Percentiles rank a stretch among this genome's conserved stretches.
These are phyloP conservation scores for Zaprionus ghesquierei DNA, from an alignment of 1,140 invertebrate species.

Conservation along the genomic window DNA sequence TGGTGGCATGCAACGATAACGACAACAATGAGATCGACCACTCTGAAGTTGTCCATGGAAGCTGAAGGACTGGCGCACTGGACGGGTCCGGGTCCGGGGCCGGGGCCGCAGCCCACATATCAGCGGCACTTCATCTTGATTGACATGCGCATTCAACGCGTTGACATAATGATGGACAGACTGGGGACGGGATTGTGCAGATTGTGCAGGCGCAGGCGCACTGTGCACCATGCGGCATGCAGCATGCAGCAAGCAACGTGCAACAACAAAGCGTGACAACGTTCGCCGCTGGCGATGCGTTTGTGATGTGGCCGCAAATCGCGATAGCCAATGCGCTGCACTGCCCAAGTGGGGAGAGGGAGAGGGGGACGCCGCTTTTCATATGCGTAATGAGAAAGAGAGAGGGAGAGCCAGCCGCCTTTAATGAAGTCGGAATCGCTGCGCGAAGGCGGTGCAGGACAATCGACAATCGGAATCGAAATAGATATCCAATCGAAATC, in stretches of 20 bases:
- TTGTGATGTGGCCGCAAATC: constrained; percentile 50
- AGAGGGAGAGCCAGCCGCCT: too few species aligned
- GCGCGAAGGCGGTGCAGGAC: neutral
- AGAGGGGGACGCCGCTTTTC: constrained; percentile 6
- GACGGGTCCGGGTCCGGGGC: neutral
- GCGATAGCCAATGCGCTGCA: neutral
- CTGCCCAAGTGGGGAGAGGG: neutral
- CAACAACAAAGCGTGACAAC: constrained; percentile 46
- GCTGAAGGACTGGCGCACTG: neutral
- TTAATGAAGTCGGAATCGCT: constrained; percentile 36
- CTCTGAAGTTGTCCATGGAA: neutral
- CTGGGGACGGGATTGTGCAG: constrained; percentile 28
- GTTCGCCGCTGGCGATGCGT: constrained; percentile 42
- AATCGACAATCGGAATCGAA: constrained; percentile 13
- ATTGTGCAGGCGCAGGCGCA: constrained; percentile 36
- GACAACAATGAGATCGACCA: constrained; percentile 11
- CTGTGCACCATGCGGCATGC: constrained; percentile 10
- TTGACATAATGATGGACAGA: constrained; percentile 82
- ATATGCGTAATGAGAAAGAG: constrained; percentile 76
- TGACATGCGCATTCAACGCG: constrained; percentile 82
- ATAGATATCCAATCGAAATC: neutral
- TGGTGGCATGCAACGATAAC: neutral
- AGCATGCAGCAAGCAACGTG: constrained; percentile 12
- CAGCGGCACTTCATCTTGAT: constrained; percentile 82
- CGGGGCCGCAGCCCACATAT: constrained; percentile 47